Base-by-base conservation (phyloP, 2,113 vertebrate species). In the Nibea albiflora region DNA sequence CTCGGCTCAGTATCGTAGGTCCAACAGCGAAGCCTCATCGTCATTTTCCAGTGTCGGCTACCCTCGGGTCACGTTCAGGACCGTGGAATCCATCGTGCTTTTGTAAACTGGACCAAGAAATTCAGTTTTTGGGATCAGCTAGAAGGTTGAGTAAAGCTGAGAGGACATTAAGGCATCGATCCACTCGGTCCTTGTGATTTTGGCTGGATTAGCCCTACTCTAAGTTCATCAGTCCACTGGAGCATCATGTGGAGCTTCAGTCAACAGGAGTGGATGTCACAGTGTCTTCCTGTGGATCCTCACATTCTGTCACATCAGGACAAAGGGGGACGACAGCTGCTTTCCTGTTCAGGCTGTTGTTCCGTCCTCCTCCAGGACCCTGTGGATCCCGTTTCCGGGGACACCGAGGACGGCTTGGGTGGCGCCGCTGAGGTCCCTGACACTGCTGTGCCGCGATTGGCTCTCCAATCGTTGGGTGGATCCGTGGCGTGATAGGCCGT, bases 331-430 rank as follows among this genome's bases (percentile, higher is more conserved):
- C 22, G 3, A 39, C n/a, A 42, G 24, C 15, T 46, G 1, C 0
- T 1, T 3, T 11, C 39, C 22, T 14, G 22, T n/a, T 91, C 81
- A 91, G 50, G 88, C 88, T 0, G 57, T 63, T 0, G 84, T 61
- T n/a, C 88, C 81, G 26, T 97, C 96, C 90, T 99, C 97, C 73
- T 99, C 97, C 28, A 96, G 93, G 19, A 98, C 96, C 0, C 95
- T 92, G 91, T 96, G 98, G 90, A 98, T 97, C 86, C 97, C 97
- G 82, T 97, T 98, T 15, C 97, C 96, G 0, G 97, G 97, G 0
- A 95, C 95, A 20, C 97, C 91, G 71, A 96, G 96, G 0, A 95
- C 90, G 17, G 93, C 47, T 0, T 96, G 94, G 0, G 87, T 24
- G 68, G 73, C 28, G 73, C 93, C 92, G 91, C 94, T 98, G 72